Evolutionary conservation across 2,888 invertebrate genomes (phyloP).

Genomic region (Lepidochitona cinerea): DNA sequence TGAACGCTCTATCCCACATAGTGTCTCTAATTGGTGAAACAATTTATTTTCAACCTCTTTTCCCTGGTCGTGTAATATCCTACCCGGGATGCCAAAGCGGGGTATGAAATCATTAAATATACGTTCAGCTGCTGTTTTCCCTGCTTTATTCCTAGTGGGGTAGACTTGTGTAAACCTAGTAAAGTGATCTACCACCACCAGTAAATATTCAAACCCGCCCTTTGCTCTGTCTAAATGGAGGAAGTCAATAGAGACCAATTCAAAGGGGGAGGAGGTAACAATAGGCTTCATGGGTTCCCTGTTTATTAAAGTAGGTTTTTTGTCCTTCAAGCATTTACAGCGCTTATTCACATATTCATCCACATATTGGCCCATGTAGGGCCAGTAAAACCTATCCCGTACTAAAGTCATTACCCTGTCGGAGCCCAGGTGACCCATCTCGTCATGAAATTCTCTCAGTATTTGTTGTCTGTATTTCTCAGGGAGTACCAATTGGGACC

Average conservation of each 20-base stretch:
- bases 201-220: conserved; percentile 13
- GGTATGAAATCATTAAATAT: conserved; percentile 17
- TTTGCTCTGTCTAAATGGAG: not conserved
- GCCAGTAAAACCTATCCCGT: conserved; percentile 3
- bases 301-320: not conserved
- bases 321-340: conserved; percentile 14
- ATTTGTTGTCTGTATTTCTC: not conserved
- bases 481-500: conserved; percentile 11
- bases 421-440: conserved; percentile 21
- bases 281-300: not conserved
- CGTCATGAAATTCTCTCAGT: conserved; percentile 11
- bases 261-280: not conserved
- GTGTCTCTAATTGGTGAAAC: conserved; percentile 1
- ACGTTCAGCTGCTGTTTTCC: conserved; percentile 9
- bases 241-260: not conserved
- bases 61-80: conserved; percentile 12
- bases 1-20: conserved; percentile 5
- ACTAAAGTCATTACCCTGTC: conserved; percentile 11
- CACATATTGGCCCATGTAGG: conserved; percentile 7
- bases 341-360: conserved; percentile 8
- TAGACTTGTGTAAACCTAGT: conserved; percentile 17
- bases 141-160: conserved; percentile 17
- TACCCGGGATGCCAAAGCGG: conserved; percentile 11
- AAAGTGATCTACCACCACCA: conserved; percentile 17
- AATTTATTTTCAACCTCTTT: conserved; percentile 11